Evolutionary conservation across 2,797 vertebrate species (phyloP), one percentile per base, ranked within the genome.

Genomic region (Nannoperca obscura): DNA sequence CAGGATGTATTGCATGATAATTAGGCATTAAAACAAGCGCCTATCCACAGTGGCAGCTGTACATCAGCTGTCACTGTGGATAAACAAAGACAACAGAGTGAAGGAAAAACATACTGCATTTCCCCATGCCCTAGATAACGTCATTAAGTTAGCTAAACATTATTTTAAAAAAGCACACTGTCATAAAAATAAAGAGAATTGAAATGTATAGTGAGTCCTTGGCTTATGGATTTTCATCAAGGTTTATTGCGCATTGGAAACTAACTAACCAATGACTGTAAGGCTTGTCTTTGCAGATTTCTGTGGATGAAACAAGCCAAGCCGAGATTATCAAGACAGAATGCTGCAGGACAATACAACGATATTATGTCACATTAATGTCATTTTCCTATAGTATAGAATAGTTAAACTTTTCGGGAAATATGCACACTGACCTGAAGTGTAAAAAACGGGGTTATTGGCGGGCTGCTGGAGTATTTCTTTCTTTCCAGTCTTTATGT

Each of bases 1-100:
- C 64, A 79, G 89, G 90, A 92, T 91, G 91, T 85, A 86, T 78
- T 59, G 70, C 1, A 76, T 84, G 69, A 70, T 93, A 92, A 92
- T 91, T 62, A 85, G 82, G 81, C 71, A 69, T 93, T 90, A 90
- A 74, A 82, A 81, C 59, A 66, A 78, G 74, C 76, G 66, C 34
- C 58, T 27, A 67, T 74, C 59, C 74, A 76, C 42, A 82, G 84
- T 55, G 74, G 68, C 89, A 91, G 84, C 81, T 90, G 72, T 54
- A 14, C 86, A n/a, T 38, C 64, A 91, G 84, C 89, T 91, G 91
- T 64, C 40, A 5, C 86, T 62, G 66, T 49, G 84, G 73, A 84
- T 53, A 40, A 49, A 81, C 64, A 74, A 84, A 91, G 79, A 87
- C 83, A 86, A 70, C 78, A 81, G 65, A 61, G 81, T 80, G 63